Evolutionary conservation across 2,888 invertebrate species (phyloP), one percentile per base, ranked within the genome.

Genomic region (Tenthredo distinguenda): DNA sequence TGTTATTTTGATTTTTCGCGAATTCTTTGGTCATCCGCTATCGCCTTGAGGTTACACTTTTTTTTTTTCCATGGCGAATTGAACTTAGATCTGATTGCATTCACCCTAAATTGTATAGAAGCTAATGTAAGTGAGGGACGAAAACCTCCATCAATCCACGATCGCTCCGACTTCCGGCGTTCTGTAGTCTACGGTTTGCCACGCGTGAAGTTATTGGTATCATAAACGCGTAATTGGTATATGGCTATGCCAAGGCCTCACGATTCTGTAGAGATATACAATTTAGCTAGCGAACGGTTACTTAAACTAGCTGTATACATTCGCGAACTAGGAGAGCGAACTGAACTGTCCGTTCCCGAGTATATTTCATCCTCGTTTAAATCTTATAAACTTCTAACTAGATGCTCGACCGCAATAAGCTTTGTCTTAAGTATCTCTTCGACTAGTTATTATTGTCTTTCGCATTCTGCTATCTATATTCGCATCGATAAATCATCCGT

Each of bases 401-500:
- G 37, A 40, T 34, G 26, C 12, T 15, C 12, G 40, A 40, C 58
- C 21, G 40, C 21, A 40, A 62, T 62, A 12, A 40, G 37, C 21
- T 40, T 62, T 12, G 81, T 26, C 40, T 34, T 26, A 55, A 26
- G 31, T 77, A 77, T 74, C 50, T 47, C 31, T 77, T 34, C 18
- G 55, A 6, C 34, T 47, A 47, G 47, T 12, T 81, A 5, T 40
- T 62, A 40, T 40, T 62, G 62, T 21, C 40, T 26, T 81, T 62
- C 21, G 62, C 81, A 62, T 62, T 40, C 26, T 4, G 40, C 40
- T n/a, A 40, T 18, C 12, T 81, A 81, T 81, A 50, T 77, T 77
- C n/a, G 50, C n/a, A 37, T 5, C 62, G 26, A 81, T 81, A 81
- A 81, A 81, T 81, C 81, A 81, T 77, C 50, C 40, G 37, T 62